A percentile compares a stretch with the other conserved stretches of the same genome.
Evolutionary conservation across 2,113 vertebrate species (phyloP).

Genomic region (Ciconia boyciana): DNA sequence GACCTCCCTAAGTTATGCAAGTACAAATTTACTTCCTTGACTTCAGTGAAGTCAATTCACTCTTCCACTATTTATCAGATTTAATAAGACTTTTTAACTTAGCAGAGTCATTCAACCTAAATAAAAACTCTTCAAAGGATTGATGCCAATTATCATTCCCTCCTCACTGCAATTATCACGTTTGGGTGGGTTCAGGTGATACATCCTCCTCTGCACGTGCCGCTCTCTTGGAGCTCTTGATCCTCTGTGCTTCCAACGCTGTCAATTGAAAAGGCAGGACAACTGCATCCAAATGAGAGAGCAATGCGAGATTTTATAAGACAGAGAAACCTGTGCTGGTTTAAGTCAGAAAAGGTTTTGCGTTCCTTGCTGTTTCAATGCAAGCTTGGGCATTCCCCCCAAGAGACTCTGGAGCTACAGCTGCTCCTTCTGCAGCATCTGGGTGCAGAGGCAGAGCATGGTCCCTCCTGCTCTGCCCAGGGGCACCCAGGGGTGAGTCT

Average conservation of each 20-base stretch:
- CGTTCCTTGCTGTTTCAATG: not conserved
- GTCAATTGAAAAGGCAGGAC: not conserved
- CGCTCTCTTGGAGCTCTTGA: not conserved
- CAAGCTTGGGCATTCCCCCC: not conserved
- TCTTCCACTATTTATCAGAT: not conserved
- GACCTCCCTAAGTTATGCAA: not conserved
- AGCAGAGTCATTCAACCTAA: not conserved
- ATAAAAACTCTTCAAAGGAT: not conserved
- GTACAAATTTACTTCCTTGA: not conserved
- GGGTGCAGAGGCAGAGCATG: no score
- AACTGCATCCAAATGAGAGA: not conserved
- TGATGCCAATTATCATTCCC: not conserved
- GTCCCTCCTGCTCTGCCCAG: not conserved
- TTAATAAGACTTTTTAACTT: not conserved
- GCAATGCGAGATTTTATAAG: accelerated
- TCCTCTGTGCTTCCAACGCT: not conserved
- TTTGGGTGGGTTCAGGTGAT: not conserved
- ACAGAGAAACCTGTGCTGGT: not conserved
- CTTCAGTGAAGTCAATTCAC: not conserved
- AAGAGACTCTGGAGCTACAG: not conserved
- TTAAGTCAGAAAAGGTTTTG: not conserved
- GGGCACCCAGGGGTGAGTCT: not conserved
- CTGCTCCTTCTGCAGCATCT: not conserved
- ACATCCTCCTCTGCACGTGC: not conserved
- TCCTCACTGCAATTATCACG: not conserved